Base-by-base conservation (phyloP, 2,888 invertebrate species). In the Mechanitis messenoides region DNA sequence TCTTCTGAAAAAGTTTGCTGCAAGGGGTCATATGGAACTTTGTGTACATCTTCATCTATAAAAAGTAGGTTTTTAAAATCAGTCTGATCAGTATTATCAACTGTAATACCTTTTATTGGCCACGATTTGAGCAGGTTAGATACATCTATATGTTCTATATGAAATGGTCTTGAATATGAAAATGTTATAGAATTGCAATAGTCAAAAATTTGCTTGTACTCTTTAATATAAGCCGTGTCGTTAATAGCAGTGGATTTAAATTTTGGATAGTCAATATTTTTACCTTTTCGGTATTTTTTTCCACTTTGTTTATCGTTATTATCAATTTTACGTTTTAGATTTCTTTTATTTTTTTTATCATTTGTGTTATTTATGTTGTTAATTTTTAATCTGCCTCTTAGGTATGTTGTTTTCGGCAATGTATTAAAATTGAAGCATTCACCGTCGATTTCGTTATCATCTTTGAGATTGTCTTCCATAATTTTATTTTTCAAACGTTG, bases 251-350 rank as follows among this genome's bases (percentile, higher is more conserved):
- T 47, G 4, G 65, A 53, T 0, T 74, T 77, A 46, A 79, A 68
- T 76, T 82, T 88, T 5, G 83, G 79, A 61, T 74, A 73, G 66
- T 90, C 85, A 59, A 89, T 89, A 67, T 85, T 80, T 74, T 85
- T 89, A 3, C 83, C 78, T 74, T 87, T 87, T 66, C 85, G 78
- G 57, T 85, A 86, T 62, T 72, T 83, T 68, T 79, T 87, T 55
- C 66, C 70, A 42, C 56, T 64, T 3, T 72, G 64, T 68, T 74
- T 76, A 66, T 84, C 81, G 33, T 68, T 60, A 71, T 75, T 73
- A 55, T 78, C 74, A 54, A 72, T 71, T 72, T 86, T 87, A 46
- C 87, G 82, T 73, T 89, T 87, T 47, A 83, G 68, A 20, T 67
- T 63, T 56, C 58, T 71, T 60, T 64, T 72, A 6, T 71, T 50